Percentiles rank a stretch among this genome's conserved stretches.
phyloP scores from a whole-genome alignment of 2,113 vertebrate species.

The Myocastor coypus region DNA sequence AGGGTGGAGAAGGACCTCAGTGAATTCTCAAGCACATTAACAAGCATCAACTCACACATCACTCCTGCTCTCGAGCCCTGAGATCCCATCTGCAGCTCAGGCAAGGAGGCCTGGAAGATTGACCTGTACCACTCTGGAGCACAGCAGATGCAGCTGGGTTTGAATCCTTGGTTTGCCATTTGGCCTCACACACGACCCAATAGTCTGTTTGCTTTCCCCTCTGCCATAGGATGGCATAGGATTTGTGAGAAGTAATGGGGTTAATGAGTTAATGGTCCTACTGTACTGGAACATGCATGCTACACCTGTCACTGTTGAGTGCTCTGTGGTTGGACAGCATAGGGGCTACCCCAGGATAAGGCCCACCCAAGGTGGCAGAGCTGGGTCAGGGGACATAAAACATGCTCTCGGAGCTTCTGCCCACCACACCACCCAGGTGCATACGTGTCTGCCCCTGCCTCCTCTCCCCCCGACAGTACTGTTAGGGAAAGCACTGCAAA shows the following conservation, averaged over 20 bases:
- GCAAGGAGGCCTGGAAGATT: neutral
- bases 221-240: neutral
- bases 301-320: neutral
- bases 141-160: neutral
- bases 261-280: neutral
- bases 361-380: neutral
- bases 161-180: neutral
- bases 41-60: neutral
- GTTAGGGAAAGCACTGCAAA: no score
- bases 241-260: neutral
- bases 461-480: neutral
- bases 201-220: neutral
- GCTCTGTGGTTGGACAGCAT: no score
- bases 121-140: rapidly evolving
- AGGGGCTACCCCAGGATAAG: neutral
- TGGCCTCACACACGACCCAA: neutral
- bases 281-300: neutral
- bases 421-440: neutral
- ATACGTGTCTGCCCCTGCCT: neutral
- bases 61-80: neutral
- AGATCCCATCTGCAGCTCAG: neutral
- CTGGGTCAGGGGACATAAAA: neutral
- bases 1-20: neutral
- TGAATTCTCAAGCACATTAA: neutral
- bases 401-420: neutral